A percentile compares a stretch with the other conserved stretches of the same genome.
Evolutionary conservation across 2,113 vertebrate genomes (phyloP).

Genomic region (Atractosteus spatula): DNA sequence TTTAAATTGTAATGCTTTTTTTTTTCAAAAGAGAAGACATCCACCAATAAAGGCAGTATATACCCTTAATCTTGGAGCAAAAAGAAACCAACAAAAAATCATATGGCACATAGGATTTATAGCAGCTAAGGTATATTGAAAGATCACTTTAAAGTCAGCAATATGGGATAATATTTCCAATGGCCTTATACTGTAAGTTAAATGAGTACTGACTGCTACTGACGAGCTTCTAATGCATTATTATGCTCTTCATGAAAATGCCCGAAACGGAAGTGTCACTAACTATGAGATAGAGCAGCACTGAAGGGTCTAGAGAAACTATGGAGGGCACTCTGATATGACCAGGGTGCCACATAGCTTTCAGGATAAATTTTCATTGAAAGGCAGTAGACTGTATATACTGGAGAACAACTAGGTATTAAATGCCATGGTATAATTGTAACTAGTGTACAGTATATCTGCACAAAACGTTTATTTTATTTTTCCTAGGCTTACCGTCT

Average conservation of each 20-base stretch:
- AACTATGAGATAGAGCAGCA: not conserved
- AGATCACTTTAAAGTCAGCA: not conserved
- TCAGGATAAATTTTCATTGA: constrained; percentile 1
- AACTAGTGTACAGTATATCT: no score
- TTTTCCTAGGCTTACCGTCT: no score
- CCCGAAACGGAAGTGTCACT: constrained; percentile 3
- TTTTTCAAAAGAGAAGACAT: no score
- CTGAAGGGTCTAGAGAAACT: not conserved
- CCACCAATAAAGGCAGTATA: no score
- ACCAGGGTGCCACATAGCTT: not conserved
- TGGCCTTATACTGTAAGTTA: not conserved
- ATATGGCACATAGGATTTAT: not conserved
- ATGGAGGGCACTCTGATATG: not conserved
- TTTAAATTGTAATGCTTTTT: no score
- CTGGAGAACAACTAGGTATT: not conserved
- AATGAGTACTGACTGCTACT: constrained; percentile 4
- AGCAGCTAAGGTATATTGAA: not conserved
- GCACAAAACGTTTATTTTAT: no score
- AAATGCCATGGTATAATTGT: not conserved
- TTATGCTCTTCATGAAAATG: not conserved
- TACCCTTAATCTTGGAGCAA: no score
- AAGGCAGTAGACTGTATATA: not conserved
- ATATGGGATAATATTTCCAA: constrained; percentile 1
- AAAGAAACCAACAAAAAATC: not conserved
- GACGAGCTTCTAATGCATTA: not conserved